Evolutionary conservation across 2,888 invertebrate genomes (phyloP).

Genomic region (Erebia palarica): DNA sequence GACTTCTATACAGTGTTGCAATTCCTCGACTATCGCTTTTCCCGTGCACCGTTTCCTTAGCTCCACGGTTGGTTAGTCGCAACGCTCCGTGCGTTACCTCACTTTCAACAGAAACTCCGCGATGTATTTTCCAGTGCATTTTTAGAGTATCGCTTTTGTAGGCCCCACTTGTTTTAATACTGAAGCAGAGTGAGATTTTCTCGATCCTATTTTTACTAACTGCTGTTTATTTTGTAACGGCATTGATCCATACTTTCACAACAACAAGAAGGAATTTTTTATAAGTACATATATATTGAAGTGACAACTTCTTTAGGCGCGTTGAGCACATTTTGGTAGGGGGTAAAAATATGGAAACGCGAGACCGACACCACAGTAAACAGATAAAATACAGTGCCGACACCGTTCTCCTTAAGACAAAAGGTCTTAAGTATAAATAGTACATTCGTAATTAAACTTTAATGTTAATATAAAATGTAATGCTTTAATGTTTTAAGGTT

Average conservation of each 20-base stretch:
- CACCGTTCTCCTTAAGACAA: too few species aligned
- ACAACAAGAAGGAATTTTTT: background rate
- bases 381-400: too few species aligned
- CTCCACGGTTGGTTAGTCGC: slow-evolving; percentile 78
- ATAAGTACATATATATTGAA: background rate
- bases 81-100: slow-evolving; percentile 79
- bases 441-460: too few species aligned
- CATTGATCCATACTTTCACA: slow-evolving; percentile 1
- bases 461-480: too few species aligned
- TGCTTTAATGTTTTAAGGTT: too few species aligned
- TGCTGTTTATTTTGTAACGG: slow-evolving; percentile 35
- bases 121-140: slow-evolving; percentile 79
- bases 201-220: slow-evolving; percentile 49
- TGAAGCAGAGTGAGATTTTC: slow-evolving; percentile 65
- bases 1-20: background rate
- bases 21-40: slow-evolving; percentile 37
- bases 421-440: too few species aligned
- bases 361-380: too few species aligned
- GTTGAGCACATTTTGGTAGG: too few species aligned
- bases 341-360: too few species aligned
- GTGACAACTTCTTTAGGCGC: too few species aligned
- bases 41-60: slow-evolving; percentile 57
- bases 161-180: slow-evolving; percentile 73
- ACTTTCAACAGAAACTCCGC: slow-evolving; percentile 78
- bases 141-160: slow-evolving; percentile 81